Conservation (phyloP, 2,797 vertebrate genomes). For the Hipposideros larvatus region DNA sequence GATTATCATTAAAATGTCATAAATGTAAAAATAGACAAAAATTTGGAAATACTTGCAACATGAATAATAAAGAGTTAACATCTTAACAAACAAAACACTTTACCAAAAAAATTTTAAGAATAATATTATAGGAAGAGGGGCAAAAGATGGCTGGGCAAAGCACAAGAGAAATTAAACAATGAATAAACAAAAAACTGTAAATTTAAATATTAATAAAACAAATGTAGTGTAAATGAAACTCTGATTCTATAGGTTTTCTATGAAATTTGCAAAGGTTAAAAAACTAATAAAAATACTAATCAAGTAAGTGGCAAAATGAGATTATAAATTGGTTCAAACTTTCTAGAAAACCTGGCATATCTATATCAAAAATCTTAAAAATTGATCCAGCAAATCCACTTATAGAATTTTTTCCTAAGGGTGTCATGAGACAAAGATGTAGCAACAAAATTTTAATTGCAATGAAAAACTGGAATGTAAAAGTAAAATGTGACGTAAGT, state of each 20-base stretch:
- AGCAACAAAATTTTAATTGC: conserved; percentile 38
- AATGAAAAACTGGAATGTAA: background rate
- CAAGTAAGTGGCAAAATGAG: background rate
- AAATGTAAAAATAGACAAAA: background rate
- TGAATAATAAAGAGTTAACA: conserved; percentile 46
- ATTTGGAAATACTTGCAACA: background rate
- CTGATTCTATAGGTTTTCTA: conserved; percentile 6
- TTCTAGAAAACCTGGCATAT: background rate
- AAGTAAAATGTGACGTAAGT: background rate
- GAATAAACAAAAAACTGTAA: conserved; percentile 5
- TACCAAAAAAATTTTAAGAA: background rate
- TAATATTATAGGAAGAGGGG: background rate
- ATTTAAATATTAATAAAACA: conserved; percentile 43
- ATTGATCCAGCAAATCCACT: background rate
- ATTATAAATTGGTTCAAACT: conserved; percentile 21
- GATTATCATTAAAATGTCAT: background rate
- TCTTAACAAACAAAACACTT: background rate
- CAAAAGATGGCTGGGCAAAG: background rate
- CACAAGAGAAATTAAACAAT: conserved; percentile 19
- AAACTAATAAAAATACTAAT: conserved; percentile 34
- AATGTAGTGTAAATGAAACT: background rate
- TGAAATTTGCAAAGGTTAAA: conserved; percentile 29
- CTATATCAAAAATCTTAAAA: conserved; percentile 21
- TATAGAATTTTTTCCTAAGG: background rate
- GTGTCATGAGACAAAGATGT: background rate